Evolutionary conservation across 2,797 vertebrate species (phyloP), one percentile per base, ranked within the genome.

Genomic region (Miichthys miiuy): DNA sequence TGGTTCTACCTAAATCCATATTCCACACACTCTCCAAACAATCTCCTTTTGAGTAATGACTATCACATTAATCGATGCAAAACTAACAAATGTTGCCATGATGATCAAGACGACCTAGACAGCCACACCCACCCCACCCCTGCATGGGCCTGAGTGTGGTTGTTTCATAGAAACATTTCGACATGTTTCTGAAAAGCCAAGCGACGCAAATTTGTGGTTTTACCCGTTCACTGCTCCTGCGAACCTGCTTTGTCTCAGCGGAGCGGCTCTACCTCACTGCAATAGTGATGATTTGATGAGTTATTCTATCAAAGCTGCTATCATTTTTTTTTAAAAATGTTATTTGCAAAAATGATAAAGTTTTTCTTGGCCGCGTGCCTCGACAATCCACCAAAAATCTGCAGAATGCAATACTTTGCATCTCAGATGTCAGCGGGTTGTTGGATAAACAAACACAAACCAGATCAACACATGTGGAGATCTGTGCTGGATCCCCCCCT

Each of bases 341-440:
- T 38, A 38, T 38, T 8, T 38, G 34, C 34, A 38, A 9, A 64
- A 30, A 44, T n/a, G 13, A 48, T 4, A 30, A 51, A 66, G 18
- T 18, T 44, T 5, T 27, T 10, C 34, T 38, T 70, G 54, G 47
- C 58, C 27, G 2, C 6, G 20, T 0, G 13, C 21, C 68, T 47
- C 2, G 0, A 52, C 47, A 57, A 16, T 42, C 21, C 67, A 60
- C 30, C 20, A 42, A 77, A 68, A 77, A 70, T 56, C 66, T 68
- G 55, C 67, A 60, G 38, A 80, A 65, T 67, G 44, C 60, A 4
- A 63, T 6, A 72, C 65, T 68, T 23, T 65, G 38, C 18, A 61
- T 76, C 75, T 83, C 73, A 54, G 63, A 70, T 79, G 27, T 84
- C 80, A 65, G 73, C 60, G 34, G 57, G 66, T 57, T 51, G 54